These are phyloP conservation scores for Vidua macroura DNA, from an alignment of 2,113 vertebrate genomes.

Conservation along the genomic window DNA sequence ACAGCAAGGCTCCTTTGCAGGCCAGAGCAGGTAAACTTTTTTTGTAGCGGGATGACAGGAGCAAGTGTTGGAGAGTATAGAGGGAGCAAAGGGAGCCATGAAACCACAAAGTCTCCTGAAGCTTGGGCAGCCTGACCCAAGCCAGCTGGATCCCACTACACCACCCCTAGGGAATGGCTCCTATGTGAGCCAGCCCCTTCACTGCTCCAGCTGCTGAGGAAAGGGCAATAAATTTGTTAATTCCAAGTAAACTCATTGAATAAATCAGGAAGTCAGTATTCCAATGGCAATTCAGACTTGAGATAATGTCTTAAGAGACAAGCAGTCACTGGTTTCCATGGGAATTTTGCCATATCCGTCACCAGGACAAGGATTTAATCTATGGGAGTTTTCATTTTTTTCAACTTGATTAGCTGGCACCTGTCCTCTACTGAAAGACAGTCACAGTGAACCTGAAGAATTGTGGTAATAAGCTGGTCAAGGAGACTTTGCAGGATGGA, in stretches of 20 bases:
- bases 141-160: background rate
- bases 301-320: background rate
- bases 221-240: background rate
- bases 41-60: background rate
- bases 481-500: background rate
- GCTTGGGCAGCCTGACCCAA: background rate
- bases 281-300: background rate
- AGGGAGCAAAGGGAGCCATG: background rate
- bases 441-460: conserved; percentile 5
- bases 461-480: background rate
- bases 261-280: background rate
- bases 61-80: background rate
- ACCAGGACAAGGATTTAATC: background rate
- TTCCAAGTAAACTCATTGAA: background rate
- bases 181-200: background rate
- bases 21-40: background rate
- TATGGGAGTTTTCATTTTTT: background rate
- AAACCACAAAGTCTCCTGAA: background rate
- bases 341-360: background rate
- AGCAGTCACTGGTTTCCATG: background rate
- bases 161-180: background rate
- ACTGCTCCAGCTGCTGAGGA: background rate
- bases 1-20: background rate
- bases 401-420: background rate
- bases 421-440: background rate